These are phyloP conservation scores for Orbicella faveolata DNA, from an alignment of 64 coral and sea anemone species.

Conservation along the genomic window DNA sequence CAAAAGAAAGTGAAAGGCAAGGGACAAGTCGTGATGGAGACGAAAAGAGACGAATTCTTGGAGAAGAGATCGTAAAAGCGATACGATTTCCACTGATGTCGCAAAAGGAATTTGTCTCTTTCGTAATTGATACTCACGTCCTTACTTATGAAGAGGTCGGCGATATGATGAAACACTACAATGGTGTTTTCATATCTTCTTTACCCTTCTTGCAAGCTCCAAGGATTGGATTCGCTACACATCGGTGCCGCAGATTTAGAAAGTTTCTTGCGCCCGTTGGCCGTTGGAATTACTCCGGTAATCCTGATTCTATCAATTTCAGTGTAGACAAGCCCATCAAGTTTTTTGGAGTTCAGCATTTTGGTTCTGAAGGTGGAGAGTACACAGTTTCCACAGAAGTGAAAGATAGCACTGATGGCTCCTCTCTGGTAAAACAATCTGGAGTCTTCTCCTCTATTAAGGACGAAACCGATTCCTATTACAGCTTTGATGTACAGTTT, in stretches of 20 bases:
- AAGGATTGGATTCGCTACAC: background rate
- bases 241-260: background rate
- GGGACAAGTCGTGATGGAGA: background rate
- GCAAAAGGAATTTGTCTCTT: background rate
- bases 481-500: background rate
- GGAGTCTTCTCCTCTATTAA: background rate
- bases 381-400: background rate
- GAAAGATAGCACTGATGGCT: background rate
- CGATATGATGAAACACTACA: background rate
- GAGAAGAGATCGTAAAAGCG: background rate
- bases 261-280: background rate
- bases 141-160: background rate
- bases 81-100: background rate
- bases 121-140: background rate
- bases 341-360: background rate
- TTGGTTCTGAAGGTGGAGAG: background rate
- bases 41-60: background rate
- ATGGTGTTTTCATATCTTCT: background rate
- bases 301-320: background rate
- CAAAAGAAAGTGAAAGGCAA: background rate
- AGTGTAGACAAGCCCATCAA: background rate
- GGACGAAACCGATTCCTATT: background rate
- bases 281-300: background rate
- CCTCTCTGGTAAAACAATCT: background rate
- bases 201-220: background rate